Percentiles rank a stretch among this genome's conserved stretches.
These are phyloP conservation scores for Leptobrachium ailaonicum DNA, from an alignment of 2,113 vertebrate genomes.

Conservation along the genomic window DNA sequence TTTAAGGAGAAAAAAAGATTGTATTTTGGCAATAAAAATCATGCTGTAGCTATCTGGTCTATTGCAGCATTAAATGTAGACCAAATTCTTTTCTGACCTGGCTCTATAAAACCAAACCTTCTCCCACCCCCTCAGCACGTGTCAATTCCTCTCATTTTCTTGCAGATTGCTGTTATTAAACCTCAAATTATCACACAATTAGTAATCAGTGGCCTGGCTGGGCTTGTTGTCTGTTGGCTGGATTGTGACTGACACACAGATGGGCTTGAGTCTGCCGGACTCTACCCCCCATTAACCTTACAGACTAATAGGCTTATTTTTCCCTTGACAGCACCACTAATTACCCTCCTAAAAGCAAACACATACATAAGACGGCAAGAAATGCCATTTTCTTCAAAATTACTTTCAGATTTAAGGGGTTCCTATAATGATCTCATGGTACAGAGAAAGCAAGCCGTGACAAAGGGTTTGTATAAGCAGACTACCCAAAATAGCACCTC, in stretches of 20 bases:
- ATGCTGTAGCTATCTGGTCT: too few species aligned
- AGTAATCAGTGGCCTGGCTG: constrained; percentile 40
- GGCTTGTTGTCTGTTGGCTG: constrained; percentile 26
- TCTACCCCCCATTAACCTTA: constrained; percentile 38
- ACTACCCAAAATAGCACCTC: constrained; percentile 23
- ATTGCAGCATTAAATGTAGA: too few species aligned
- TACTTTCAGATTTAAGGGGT: constrained; percentile 71
- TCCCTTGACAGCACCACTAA: constrained; percentile 74
- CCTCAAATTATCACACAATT: constrained; percentile 45
- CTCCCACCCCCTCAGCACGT: constrained; percentile 11
- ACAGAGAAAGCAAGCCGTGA: constrained; percentile 10
- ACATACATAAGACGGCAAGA: constrained; percentile 75
- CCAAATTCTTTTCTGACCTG: too few species aligned
- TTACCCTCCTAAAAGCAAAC: constrained; percentile 77
- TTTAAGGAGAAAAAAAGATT: too few species aligned
- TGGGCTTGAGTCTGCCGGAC: constrained; percentile 7
- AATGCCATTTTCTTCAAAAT: constrained; percentile 67
- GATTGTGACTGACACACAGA: constrained; percentile 34
- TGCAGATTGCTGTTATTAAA: constrained; percentile 43
- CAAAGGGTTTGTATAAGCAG: constrained; percentile 29
- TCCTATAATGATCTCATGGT: neutral
- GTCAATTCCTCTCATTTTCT: constrained; percentile 25
- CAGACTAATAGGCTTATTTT: constrained; percentile 70
- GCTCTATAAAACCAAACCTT: neutral
- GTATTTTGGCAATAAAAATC: too few species aligned